Percentiles rank a stretch among this genome's conserved stretches.
phyloP scores from a whole-genome alignment of 2,888 invertebrate species.

The Apocheima hispidaria region DNA sequence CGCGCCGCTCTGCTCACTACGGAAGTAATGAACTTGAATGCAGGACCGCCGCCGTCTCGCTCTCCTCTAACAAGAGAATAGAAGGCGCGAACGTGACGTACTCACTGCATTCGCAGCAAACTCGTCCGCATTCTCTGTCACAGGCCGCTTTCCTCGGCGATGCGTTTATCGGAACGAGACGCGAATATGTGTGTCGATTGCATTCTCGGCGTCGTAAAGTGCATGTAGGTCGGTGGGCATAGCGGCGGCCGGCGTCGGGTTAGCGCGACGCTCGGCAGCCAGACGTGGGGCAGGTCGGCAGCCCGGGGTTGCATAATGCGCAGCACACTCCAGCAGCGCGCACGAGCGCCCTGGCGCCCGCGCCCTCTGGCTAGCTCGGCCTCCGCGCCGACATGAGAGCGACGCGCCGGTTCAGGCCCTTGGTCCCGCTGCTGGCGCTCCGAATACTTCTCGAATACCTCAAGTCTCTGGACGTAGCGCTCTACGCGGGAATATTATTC shows the following conservation, averaged over 20 bases:
- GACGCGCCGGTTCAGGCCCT: slow-evolving; percentile 64
- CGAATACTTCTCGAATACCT: slow-evolving; percentile 76
- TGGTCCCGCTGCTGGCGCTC: slow-evolving; percentile 71
- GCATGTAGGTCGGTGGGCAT: slow-evolving; percentile 84
- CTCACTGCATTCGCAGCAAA: slow-evolving; percentile 83
- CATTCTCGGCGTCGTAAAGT: slow-evolving; percentile 83
- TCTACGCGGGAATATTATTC: slow-evolving; percentile 40
- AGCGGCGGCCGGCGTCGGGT: slow-evolving; percentile 69
- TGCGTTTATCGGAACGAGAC: slow-evolving; percentile 86
- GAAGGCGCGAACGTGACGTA: slow-evolving; percentile 81
- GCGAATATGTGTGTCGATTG: slow-evolving; percentile 86
- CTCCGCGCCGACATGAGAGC: slow-evolving; percentile 58
- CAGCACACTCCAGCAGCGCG: slow-evolving; percentile 60
- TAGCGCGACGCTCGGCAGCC: slow-evolving; percentile 76
- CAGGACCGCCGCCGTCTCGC: slow-evolving; percentile 77
- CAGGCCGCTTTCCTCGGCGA: slow-evolving; percentile 85
- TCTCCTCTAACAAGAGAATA: slow-evolving; percentile 68
- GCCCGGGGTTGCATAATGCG: slow-evolving; percentile 77
- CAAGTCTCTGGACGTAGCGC: slow-evolving; percentile 70
- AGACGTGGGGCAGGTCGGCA: slow-evolving; percentile 83
- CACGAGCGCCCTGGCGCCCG: slow-evolving; percentile 48
- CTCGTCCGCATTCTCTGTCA: slow-evolving; percentile 84
- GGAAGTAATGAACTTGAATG: slow-evolving; percentile 87
- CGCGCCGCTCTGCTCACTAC: slow-evolving; percentile 57
- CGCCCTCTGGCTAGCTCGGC: slow-evolving; percentile 40